Evolutionary conservation across 2,797 vertebrate genomes (phyloP), one percentile per base, ranked within the genome.

Genomic region (Sebastes matsubarae): DNA sequence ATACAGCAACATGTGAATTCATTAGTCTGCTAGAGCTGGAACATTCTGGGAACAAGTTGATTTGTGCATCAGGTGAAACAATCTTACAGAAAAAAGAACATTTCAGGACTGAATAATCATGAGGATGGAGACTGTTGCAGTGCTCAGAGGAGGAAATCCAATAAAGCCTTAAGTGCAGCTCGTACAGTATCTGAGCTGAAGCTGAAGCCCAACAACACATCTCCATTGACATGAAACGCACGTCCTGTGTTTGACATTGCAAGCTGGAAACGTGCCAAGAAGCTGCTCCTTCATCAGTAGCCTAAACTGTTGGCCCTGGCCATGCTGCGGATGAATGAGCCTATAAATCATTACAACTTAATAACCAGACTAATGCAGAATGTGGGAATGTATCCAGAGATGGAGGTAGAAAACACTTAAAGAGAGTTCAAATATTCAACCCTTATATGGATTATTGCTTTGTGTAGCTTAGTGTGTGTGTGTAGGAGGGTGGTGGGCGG

Each of bases 211-310:
- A 32, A 59, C 34, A 36, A 76, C 14, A 2, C 34, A 4, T 52
- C 72, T 74, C 32, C 69, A 80, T 85, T 85, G 63, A 67, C 73
- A 93, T 88, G 85, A 84, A 67, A 29, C 13, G 65, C 91, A 93
- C 87, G 89, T 92, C 86, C 85, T 42, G 65, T 4, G 54, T 90
- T 89, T 94, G 94, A 95, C 95, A 92, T 95, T 95, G 94, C 46
- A 82, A 82, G 55, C 24, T 95, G 95, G 94, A 91, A 66, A 36
- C 6, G 58, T 68, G 93, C 95, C 94, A 91, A 83, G 29, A 36
- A 36, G 34, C 34, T 36, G 34, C 58, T 55, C 38, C 80, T 75
- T 54, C 67, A 66, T 67, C 64, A 81, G 38, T 59, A 70, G 66
- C 24, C 22, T 64, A 29, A 73, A 86, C 69, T 65, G 67, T 38